phyloP scores from a whole-genome alignment of 2,113 vertebrate species.

The Dasyprocta punctata region DNA sequence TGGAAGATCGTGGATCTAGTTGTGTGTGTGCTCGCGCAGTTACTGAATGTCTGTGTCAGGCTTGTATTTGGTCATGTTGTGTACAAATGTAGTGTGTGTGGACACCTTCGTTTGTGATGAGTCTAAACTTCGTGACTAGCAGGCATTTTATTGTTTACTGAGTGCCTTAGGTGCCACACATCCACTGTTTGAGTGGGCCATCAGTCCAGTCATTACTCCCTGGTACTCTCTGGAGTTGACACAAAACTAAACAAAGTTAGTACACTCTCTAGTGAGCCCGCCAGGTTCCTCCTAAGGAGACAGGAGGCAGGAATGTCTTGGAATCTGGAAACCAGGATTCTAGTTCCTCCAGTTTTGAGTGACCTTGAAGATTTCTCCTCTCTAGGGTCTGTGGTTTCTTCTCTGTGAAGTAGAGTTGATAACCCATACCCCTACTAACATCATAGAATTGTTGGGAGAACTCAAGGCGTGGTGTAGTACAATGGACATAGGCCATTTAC shows the following conservation, averaged over 20 bases:
- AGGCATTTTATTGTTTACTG: neutral
- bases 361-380: constrained; percentile 5
- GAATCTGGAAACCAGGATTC: constrained; percentile 19
- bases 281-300: neutral
- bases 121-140: neutral
- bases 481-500: neutral
- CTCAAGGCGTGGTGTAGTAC: neutral
- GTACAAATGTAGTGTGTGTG: neutral
- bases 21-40: neutral
- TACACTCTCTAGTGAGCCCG: neutral
- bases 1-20: neutral
- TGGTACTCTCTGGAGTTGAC: neutral
- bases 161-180: neutral
- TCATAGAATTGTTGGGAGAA: neutral
- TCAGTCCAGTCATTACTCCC: neutral
- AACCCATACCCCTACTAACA: neutral
- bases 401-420: neutral
- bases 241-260: neutral
- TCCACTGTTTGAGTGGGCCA: neutral
- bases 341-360: neutral
- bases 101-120: neutral
- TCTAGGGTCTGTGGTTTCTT: constrained; percentile 1
- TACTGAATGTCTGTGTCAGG: neutral
- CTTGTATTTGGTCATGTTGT: neutral
- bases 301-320: neutral